Evolutionary conservation across 2,888 invertebrate species (phyloP), one percentile per base, ranked within the genome.

Genomic region (Anaspis maculata): DNA sequence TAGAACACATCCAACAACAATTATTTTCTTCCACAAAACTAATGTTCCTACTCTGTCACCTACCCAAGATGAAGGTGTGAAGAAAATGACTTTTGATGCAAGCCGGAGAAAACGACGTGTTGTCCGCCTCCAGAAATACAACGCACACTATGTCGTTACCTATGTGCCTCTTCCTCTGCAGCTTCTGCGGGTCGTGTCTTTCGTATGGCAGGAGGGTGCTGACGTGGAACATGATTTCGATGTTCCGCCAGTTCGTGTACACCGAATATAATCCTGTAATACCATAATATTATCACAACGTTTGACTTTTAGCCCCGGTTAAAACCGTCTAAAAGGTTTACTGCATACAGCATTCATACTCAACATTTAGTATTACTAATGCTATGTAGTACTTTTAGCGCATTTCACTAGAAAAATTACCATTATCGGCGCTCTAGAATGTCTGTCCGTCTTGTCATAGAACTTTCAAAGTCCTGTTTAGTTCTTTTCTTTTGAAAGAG

Each of bases 171-270:
- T 92, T 92, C 56, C 91, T 76, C 67, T 92, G 92, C 35, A 92
- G 69, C 72, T 92, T 92, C 63, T 92, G 92, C 5, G 90, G 79
- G 70, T 92, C 92, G 63, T 91, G 89, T 49, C 84, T 79, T 68
- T 92, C 92, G 61, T 91, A 90, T 12, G 92, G 92, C 57, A 92
- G 71, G 47, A 85, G 71, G 1, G 91, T 92, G 31, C 90, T 90
- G 10, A 92, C 92, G 67, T 92, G 92, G 66, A 92, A 92, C 91
- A 92, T 92, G 46, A 92, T 91, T 71, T 92, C 92, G 52, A 92
- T 92, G 51, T 85, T 83, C 42, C 91, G 73, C 91, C 91, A 92
- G 67, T 90, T 84, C 10, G 91, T 91, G 67, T 92, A 92, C 25
- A 92, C 85, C 11, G 91, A 91, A 67, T 88, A 87, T 23, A 88